These are phyloP conservation scores for Castor canadensis DNA, from an alignment of 2,113 vertebrate species.

Conservation along the genomic window DNA sequence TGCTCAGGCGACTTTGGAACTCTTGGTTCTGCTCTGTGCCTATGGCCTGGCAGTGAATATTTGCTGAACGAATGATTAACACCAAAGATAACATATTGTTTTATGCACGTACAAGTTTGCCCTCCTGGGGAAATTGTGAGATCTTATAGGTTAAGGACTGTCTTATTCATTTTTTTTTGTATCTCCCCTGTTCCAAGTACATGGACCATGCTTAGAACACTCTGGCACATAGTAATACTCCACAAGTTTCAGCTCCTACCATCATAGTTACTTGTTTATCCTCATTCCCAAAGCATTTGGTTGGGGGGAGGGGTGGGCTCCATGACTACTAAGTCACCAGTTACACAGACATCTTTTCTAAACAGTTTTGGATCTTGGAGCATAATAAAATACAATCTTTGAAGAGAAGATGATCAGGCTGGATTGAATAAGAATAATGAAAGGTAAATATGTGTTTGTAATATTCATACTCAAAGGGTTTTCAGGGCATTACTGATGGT, in stretches of 20 bases:
- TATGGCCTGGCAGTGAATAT: not conserved
- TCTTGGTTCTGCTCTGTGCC: not conserved
- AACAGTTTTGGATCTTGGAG: not conserved
- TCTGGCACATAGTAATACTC: not conserved
- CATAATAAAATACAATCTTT: not conserved
- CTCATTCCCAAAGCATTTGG: not conserved
- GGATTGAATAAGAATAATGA: not conserved
- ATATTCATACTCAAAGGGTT: not conserved
- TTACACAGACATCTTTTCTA: not conserved
- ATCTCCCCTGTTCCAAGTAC: too few species aligned
- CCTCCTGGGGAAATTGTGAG: not conserved
- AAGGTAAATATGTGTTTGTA: not conserved
- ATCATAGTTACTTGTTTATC: not conserved
- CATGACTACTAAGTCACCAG: not conserved
- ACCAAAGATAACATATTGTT: not conserved
- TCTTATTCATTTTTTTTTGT: not conserved
- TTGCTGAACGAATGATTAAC: not conserved
- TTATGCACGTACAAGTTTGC: not conserved
- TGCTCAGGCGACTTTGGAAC: not conserved
- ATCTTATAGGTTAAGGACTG: not conserved
- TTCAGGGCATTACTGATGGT: not conserved
- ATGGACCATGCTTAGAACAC: too few species aligned
- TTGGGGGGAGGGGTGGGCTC: too few species aligned
- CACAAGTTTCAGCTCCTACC: not conserved
- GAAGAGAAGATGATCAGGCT: not conserved